Base-by-base conservation (phyloP, 2,113 vertebrate genomes). In the Syrrhaptes paradoxus region DNA sequence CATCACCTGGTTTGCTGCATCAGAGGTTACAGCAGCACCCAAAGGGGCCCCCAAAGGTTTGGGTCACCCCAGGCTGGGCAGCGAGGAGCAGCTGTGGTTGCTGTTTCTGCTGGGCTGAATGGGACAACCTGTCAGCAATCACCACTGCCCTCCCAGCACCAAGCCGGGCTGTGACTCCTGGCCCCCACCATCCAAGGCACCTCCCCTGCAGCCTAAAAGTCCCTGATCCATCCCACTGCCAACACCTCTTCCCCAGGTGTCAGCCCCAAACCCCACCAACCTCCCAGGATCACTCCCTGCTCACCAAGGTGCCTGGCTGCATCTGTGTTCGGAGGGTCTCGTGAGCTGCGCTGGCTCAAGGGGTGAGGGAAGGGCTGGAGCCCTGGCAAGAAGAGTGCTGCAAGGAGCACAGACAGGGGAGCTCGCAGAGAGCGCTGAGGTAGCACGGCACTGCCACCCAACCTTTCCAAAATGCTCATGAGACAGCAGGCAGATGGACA, bases 401-500 rank as follows among this genome's bases (percentile, higher is more conserved):
- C 14, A 49, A 54, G 52, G 19, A 55, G 45, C 57, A 48, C 0
- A 14, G 34, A 59, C 4, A 59, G 29, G 36, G 36, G 0, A 32
- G 13, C 21, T 36, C 2, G 0, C 26, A 8, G 19, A 21, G 21
- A 41, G 17, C 32, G 54, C 14, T 55, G 41, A 45, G n/a, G 26
- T 0, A 76, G 4, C 49, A 41, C 1, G 5, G 38, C 63, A 32
- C 29, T 3, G 1, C 8, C 32, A 36, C 36, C 1, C 32, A 81
- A 14, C 17, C 48, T 38, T 72, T 63, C 51, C 32, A 38, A 85
- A 87, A 34, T 4, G 6, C 36, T 62, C 5, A 36, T 6, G 16
- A 48, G 17, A 13, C 0, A 0, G 22, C 8, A 4, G 11, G 13
- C 0, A 2, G 45, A 80, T n/a, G 34, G 15, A 41, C 1, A 1